phyloP scores from a whole-genome alignment of 1,140 invertebrate species.

The Bombus fervidus region DNA sequence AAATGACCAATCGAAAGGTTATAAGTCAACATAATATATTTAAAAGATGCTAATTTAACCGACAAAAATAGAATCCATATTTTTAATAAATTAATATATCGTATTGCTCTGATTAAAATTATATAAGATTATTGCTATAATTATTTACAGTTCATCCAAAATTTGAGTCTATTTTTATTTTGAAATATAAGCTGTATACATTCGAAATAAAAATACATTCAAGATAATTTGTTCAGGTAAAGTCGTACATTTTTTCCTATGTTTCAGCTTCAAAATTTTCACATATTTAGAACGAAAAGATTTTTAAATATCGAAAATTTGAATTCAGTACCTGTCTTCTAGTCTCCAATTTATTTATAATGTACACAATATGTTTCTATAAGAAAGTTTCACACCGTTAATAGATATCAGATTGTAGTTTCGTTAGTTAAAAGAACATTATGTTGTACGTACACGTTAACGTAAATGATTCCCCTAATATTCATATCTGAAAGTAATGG shows the following conservation, averaged over 20 bases:
- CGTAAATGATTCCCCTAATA: not conserved
- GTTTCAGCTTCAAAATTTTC: too few species aligned
- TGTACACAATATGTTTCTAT: not conserved
- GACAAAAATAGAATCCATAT: not conserved
- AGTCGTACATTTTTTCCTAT: not conserved
- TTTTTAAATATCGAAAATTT: too few species aligned
- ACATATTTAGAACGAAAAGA: too few species aligned
- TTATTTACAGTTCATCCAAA: not conserved
- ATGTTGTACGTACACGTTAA: too few species aligned
- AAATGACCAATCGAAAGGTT: constrained; percentile 60
- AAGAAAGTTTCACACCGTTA: not conserved
- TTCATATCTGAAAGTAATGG: not conserved
- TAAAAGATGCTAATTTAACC: not conserved
- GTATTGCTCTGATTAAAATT: not conserved
- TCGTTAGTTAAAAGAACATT: not conserved
- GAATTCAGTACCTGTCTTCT: not conserved
- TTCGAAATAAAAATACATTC: not conserved
- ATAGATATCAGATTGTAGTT: not conserved
- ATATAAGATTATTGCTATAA: not conserved
- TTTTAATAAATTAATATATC: not conserved
- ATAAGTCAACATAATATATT: constrained; percentile 41
- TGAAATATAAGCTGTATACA: not conserved
- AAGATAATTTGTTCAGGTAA: not conserved
- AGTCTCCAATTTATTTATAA: not conserved
- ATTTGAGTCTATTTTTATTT: not conserved